phyloP scores from a whole-genome alignment of 2,113 vertebrate species.

The Prolemur simus region DNA sequence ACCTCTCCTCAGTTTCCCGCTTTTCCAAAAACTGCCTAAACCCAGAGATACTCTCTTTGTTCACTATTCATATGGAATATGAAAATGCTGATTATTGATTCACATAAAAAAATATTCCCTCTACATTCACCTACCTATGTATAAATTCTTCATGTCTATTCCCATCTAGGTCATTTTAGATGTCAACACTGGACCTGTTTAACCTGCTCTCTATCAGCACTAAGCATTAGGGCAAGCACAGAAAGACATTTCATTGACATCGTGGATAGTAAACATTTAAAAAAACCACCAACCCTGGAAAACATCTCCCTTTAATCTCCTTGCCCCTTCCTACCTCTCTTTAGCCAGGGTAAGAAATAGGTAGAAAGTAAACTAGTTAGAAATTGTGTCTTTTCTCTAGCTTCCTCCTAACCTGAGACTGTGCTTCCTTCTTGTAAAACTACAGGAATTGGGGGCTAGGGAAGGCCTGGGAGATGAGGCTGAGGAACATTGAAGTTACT shows the following conservation, averaged over 20 bases:
- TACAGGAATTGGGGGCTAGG: neutral
- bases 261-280: neutral
- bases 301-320: neutral
- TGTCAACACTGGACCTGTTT: neutral
- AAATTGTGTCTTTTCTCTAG: neutral
- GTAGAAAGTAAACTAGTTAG: neutral
- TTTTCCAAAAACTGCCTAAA: neutral
- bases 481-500: neutral
- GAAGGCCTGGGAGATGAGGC: neutral
- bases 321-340: neutral
- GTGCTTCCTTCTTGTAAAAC: neutral
- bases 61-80: neutral
- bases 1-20: neutral
- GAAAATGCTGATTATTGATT: conserved; percentile 5
- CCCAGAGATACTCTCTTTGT: neutral
- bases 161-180: neutral
- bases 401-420: neutral
- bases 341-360: neutral
- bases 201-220: neutral
- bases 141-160: neutral
- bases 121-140: neutral
- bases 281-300: neutral
- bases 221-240: neutral
- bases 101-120: neutral
- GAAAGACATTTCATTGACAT: neutral